Conservation (phyloP, 2,797 vertebrate genomes). For the Liasis olivaceus region DNA sequence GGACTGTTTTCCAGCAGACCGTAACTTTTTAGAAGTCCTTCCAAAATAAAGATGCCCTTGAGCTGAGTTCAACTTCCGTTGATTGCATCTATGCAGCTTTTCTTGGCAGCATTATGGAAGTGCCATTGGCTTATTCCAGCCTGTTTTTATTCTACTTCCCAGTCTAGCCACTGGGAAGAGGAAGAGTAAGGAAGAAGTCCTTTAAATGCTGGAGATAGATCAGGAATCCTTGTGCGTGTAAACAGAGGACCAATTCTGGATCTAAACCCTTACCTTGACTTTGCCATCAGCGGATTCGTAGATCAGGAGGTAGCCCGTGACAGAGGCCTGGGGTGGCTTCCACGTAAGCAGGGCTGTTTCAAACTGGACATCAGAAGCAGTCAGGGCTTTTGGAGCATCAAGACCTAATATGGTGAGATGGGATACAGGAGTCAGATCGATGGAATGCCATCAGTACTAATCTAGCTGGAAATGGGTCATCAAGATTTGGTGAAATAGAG, state of each 20-base stretch:
- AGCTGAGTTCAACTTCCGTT: neutral
- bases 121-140: neutral
- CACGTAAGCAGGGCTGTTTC: conserved; percentile 87
- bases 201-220: neutral
- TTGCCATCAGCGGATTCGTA: conserved; percentile 86
- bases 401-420: conserved; percentile 74
- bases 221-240: too few species aligned
- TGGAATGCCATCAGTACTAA: neutral
- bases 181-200: too few species aligned
- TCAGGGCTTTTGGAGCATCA: conserved; percentile 87
- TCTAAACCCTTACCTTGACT: conserved; percentile 77
- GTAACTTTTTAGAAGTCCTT: neutral
- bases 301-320: conserved; percentile 91
- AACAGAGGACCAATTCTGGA: neutral
- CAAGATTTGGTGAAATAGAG: neutral
- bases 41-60: neutral
- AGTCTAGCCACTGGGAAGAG: neutral
- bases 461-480: neutral
- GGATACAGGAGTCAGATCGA: neutral
- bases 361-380: conserved; percentile 86
- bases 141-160: neutral
- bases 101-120: neutral
- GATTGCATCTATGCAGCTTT: neutral
- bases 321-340: conserved; percentile 86
- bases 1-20: neutral